These are phyloP conservation scores for Drosophila falleni DNA, from an alignment of 2,888 invertebrate genomes.

Conservation along the genomic window DNA sequence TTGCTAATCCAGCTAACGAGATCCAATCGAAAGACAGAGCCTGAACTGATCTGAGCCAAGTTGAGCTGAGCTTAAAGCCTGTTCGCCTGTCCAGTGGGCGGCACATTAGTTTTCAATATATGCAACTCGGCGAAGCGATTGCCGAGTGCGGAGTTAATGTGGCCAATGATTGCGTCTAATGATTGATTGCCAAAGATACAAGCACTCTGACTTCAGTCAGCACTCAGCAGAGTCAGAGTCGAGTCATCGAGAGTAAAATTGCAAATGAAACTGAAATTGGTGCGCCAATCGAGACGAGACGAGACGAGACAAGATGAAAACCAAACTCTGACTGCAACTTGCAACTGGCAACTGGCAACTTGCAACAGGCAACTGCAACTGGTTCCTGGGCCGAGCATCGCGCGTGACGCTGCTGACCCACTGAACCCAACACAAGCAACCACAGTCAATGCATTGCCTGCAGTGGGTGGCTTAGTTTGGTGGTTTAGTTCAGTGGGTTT, in stretches of 20 bases:
- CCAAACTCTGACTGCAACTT: conserved; percentile 28
- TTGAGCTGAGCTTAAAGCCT: conserved; percentile 10
- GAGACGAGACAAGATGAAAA: conserved; percentile 20
- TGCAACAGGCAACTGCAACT: conserved; percentile 53
- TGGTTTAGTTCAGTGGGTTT: conserved; percentile 41
- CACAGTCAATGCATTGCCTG: conserved; percentile 3
- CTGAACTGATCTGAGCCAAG: not conserved
- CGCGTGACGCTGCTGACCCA: conserved; percentile 80
- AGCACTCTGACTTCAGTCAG: conserved; percentile 16
- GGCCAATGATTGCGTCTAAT: conserved; percentile 76
- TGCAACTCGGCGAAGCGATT: conserved; percentile 47
- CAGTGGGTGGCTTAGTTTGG: conserved; percentile 56
- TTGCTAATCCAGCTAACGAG: conserved; percentile 81
- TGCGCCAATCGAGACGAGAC: conserved; percentile 26
- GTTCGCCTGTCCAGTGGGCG: conserved; percentile 71
- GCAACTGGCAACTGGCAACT: conserved; percentile 16
- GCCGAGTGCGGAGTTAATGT: conserved; percentile 73
- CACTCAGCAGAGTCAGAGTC: conserved; percentile 4
- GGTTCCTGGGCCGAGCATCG: conserved; percentile 59
- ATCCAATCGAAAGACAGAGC: conserved; percentile 33
- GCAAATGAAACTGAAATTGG: conserved; percentile 76
- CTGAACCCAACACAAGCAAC: conserved; percentile 60
- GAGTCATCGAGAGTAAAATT: conserved; percentile 65
- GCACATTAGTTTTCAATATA: conserved; percentile 78
- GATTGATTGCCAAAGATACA: conserved; percentile 78